Evolutionary conservation across 2,113 vertebrate genomes (phyloP).

Genomic region (Ivindomyrus marchei): DNA sequence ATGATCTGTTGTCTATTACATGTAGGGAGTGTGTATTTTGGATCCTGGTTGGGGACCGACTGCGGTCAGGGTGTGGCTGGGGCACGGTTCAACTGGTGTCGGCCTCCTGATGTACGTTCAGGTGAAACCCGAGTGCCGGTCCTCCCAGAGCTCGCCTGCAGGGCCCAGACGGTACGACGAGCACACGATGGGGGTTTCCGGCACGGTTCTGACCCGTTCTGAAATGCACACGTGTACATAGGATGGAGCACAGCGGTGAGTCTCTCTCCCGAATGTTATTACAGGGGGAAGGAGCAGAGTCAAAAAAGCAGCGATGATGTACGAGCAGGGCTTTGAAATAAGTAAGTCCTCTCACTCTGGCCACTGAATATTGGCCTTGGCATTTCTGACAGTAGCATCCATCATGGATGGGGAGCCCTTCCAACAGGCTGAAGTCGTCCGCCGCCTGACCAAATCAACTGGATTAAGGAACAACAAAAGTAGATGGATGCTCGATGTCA

Average conservation of each 20-base stretch:
- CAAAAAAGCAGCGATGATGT: conserved; percentile 84
- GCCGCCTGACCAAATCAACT: conserved; percentile 80
- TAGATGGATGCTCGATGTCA: conserved; percentile 82
- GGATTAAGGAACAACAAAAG: conserved; percentile 80
- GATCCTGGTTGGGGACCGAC: no score
- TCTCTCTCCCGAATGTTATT: conserved; percentile 81
- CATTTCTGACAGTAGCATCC: conserved; percentile 95
- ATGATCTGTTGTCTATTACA: neutral
- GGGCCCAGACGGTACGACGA: conserved; percentile 38
- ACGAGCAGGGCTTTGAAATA: conserved; percentile 80
- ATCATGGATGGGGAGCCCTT: conserved; percentile 85
- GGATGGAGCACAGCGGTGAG: conserved; percentile 79
- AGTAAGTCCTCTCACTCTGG: conserved; percentile 71
- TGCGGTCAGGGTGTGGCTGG: neutral
- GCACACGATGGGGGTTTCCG: conserved; percentile 57
- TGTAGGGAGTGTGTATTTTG: conserved; percentile 1
- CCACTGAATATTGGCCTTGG: conserved; percentile 88
- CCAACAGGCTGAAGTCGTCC: conserved; percentile 73
- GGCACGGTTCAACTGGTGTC: neutral
- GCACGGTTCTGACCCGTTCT: conserved; percentile 69
- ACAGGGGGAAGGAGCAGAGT: conserved; percentile 75
- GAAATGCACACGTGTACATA: conserved; percentile 69
- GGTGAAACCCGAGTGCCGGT: neutral
- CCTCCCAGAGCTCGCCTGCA: neutral
- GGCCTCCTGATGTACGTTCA: neutral